phyloP scores from a whole-genome alignment of 2,888 invertebrate genomes.

The Sinohyriopsis cumingii region DNA sequence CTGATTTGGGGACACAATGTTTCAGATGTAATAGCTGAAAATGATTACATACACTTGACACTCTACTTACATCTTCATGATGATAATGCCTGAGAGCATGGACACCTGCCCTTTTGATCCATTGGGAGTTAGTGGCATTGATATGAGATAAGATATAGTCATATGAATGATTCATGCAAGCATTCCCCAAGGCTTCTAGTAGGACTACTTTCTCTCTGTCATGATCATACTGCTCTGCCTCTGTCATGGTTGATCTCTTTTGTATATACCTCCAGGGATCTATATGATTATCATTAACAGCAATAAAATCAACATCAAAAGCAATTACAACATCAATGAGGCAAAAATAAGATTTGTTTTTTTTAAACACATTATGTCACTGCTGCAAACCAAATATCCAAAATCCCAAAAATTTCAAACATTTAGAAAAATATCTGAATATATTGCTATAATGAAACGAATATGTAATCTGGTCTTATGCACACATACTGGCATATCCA shows the following conservation, averaged over 20 bases:
- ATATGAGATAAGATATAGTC: slow-evolving; percentile 55
- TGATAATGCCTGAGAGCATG: slow-evolving; percentile 50
- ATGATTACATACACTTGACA: too few relatives aligned
- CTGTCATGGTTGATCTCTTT: slow-evolving; percentile 41
- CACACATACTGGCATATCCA: too few relatives aligned
- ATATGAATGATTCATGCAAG: slow-evolving; percentile 41
- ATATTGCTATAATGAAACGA: too few relatives aligned
- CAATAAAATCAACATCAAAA: neutral
- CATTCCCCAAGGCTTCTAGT: slow-evolving; percentile 54
- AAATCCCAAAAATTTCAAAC: too few relatives aligned
- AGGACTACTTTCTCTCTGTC: slow-evolving; percentile 45
- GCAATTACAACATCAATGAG: neutral
- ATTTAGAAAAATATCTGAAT: too few relatives aligned
- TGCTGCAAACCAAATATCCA: too few relatives aligned
- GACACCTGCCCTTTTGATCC: slow-evolving; percentile 54
- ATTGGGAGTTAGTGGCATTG: slow-evolving; percentile 52
- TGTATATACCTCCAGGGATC: slow-evolving; percentile 46
- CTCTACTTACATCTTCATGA: slow-evolving; percentile 36
- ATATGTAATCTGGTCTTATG: too few relatives aligned
- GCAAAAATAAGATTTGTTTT: neutral
- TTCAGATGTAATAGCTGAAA: too few relatives aligned
- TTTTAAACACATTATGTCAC: neutral
- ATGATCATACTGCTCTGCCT: slow-evolving; percentile 29
- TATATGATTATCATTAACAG: slow-evolving; percentile 8
- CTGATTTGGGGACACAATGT: too few relatives aligned